These are phyloP conservation scores for Porites lutea DNA, from an alignment of 64 coral and sea anemone genomes.

Conservation along the genomic window DNA sequence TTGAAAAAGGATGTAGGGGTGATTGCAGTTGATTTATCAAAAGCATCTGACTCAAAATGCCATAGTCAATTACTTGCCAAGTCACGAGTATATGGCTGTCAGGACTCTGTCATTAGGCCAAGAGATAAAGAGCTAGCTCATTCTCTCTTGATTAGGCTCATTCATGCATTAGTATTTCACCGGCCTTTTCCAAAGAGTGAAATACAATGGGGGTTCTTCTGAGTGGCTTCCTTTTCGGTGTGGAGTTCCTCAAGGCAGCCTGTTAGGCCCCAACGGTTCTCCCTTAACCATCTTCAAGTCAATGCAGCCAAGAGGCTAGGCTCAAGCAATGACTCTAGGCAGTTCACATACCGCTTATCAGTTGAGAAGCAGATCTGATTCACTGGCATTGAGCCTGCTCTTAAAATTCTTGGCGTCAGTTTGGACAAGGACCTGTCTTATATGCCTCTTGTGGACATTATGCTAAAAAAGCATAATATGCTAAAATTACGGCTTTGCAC, in stretches of 20 bases:
- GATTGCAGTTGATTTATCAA: conserved; percentile 31
- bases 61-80: conserved; percentile 19
- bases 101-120: background rate
- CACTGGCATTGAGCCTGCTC: too few relatives aligned
- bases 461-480: background rate
- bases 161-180: conserved; percentile 32
- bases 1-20: background rate
- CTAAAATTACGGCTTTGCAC: conserved; percentile 18
- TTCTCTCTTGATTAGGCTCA: too few relatives aligned
- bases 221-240: background rate
- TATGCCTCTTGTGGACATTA: background rate
- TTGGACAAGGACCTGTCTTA: too few relatives aligned
- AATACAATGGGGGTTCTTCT: conserved; percentile 41
- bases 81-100: background rate
- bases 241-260: too few relatives aligned
- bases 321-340: background rate
- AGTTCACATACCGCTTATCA: background rate
- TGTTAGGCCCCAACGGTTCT: too few relatives aligned
- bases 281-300: too few relatives aligned
- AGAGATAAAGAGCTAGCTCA: too few relatives aligned
- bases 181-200: conserved; percentile 33
- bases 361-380: conserved; percentile 1
- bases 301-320: background rate
- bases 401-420: background rate
- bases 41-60: conserved; percentile 35